These are phyloP conservation scores for Caiman crocodilus DNA, from an alignment of 2,797 vertebrate species.

Conservation along the genomic window DNA sequence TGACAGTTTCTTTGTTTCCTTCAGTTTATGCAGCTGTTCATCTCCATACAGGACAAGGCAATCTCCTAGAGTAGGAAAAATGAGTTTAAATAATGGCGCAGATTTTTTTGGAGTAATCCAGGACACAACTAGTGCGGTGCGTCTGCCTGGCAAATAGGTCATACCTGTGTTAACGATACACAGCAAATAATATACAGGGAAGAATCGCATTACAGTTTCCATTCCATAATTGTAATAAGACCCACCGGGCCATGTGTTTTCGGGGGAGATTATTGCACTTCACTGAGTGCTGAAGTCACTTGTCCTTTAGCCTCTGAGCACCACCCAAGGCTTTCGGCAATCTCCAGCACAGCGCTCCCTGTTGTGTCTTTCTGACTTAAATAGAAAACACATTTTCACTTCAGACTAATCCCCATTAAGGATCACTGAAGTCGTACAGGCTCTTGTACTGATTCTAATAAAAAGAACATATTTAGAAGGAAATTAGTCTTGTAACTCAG, in stretches of 20 bases:
- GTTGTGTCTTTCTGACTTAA: constrained; percentile 19
- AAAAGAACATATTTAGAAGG: constrained; percentile 55
- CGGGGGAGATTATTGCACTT: constrained; percentile 48
- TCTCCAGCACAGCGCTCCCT: constrained; percentile 59
- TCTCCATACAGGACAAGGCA: neutral
- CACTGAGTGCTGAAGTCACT: constrained; percentile 32
- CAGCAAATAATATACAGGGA: neutral
- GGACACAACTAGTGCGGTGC: neutral
- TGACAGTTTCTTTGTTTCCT: neutral
- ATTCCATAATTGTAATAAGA: constrained; percentile 29
- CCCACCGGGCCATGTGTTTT: constrained; percentile 38
- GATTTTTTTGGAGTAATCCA: neutral
- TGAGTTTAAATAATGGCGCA: neutral
- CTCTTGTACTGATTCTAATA: constrained; percentile 56
- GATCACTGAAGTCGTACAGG: constrained; percentile 41
- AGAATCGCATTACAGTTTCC: neutral
- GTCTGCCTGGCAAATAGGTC: neutral
- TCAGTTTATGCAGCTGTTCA: neutral
- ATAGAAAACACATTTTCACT: constrained; percentile 70
- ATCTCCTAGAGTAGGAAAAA: neutral
- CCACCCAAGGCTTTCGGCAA: constrained; percentile 36
- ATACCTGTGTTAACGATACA: neutral
- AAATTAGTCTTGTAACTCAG: constrained; percentile 47
- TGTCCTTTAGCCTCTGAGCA: constrained; percentile 29
- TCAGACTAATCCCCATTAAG: constrained; percentile 68